phyloP scores from a whole-genome alignment of 1,140 invertebrate genomes.

The Hormaphis cornu region DNA sequence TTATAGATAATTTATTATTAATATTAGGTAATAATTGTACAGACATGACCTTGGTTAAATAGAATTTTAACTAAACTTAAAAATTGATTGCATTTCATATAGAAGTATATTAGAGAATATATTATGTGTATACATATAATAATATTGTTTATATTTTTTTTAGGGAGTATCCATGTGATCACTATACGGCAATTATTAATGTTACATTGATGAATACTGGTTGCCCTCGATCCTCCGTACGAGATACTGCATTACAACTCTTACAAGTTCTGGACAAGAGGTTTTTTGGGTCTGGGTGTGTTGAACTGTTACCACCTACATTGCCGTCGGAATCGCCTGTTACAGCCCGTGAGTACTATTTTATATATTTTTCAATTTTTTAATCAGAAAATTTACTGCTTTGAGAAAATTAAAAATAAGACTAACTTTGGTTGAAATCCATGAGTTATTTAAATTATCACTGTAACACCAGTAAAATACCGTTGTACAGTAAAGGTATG shows the following conservation, averaged over 20 bases:
- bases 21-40: too few species aligned
- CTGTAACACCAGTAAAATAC: too few species aligned
- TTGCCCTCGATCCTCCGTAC: slow-evolving; percentile 78
- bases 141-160: slow-evolving; percentile 38
- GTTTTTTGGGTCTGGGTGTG: slow-evolving; percentile 82
- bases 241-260: slow-evolving; percentile 87
- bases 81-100: too few species aligned
- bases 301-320: slow-evolving; percentile 51
- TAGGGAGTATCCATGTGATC: slow-evolving; percentile 97
- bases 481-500: too few species aligned
- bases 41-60: too few species aligned
- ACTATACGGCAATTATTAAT: slow-evolving; percentile 95
- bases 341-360: slow-evolving; percentile 50
- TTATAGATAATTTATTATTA: too few species aligned
- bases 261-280: slow-evolving; percentile 87
- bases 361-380: not conserved
- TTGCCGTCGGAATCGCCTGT: slow-evolving; percentile 45
- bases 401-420: not conserved
- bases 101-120: too few species aligned
- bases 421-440: too few species aligned
- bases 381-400: not conserved
- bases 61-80: too few species aligned
- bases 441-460: too few species aligned
- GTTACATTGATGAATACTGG: slow-evolving; percentile 93
- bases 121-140: too few species aligned